A percentile compares a stretch with the other conserved stretches of the same genome.
These are phyloP conservation scores for Acanthosepion esculentum DNA, from an alignment of 2,888 invertebrate genomes.

Conservation along the genomic window DNA sequence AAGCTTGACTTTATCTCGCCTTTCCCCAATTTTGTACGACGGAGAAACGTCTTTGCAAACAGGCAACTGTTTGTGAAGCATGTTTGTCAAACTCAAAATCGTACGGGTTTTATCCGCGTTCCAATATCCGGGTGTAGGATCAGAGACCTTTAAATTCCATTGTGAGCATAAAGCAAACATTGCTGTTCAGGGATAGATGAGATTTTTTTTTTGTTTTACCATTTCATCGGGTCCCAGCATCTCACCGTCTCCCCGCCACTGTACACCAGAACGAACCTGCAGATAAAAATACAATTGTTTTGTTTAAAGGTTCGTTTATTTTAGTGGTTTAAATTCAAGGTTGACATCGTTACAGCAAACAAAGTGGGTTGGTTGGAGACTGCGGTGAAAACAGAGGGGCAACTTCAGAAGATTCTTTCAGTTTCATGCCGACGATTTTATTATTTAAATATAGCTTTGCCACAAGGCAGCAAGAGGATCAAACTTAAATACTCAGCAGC, in stretches of 20 bases:
- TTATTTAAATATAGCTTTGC: too few relatives aligned
- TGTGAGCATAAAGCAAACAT: background rate
- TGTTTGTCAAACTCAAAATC: background rate
- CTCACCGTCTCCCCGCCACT: background rate
- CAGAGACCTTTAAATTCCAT: background rate
- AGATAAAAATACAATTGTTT: background rate
- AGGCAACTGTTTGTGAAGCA: background rate
- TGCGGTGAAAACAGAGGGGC: too few relatives aligned
- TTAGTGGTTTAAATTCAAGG: background rate
- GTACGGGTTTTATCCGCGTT: background rate
- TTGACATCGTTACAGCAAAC: background rate
- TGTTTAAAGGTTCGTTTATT: background rate
- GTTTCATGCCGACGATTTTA: too few relatives aligned
- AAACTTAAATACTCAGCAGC: too few relatives aligned
- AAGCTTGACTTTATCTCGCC: background rate
- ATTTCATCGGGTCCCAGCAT: background rate
- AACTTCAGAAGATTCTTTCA: too few relatives aligned
- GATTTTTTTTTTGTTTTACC: background rate
- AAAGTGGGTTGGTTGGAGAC: background rate
- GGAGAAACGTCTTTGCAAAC: background rate
- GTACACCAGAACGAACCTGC: background rate
- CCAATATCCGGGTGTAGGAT: background rate
- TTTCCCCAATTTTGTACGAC: background rate
- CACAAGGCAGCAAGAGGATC: too few relatives aligned
- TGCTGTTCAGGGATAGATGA: background rate